Conservation (phyloP, 2,888 invertebrate genomes). For the Opisthograptis luteolata region DNA sequence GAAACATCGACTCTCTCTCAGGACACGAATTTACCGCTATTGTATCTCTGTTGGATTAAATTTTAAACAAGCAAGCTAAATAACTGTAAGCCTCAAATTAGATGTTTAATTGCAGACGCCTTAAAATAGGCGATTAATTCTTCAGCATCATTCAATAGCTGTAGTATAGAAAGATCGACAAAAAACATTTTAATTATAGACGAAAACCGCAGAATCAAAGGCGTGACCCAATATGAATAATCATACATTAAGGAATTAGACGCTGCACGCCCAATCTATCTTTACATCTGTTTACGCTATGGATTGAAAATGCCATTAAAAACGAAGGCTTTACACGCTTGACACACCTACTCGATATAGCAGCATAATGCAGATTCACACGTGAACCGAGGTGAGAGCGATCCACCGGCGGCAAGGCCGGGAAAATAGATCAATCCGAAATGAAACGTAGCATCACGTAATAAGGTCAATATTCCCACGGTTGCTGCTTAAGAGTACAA, state of each 20-base stretch:
- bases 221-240: slow-evolving; percentile 67
- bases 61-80: not conserved
- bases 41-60: slow-evolving; percentile 25
- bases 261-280: slow-evolving; percentile 73
- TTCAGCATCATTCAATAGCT: slow-evolving; percentile 7
- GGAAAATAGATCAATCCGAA: slow-evolving; percentile 63
- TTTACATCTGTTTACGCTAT: slow-evolving; percentile 59
- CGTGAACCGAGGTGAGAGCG: slow-evolving; percentile 83
- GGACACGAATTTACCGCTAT: slow-evolving; percentile 33
- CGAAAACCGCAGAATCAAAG: slow-evolving; percentile 61
- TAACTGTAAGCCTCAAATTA: not conserved
- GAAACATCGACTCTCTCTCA: slow-evolving; percentile 47
- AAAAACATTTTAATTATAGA: slow-evolving; percentile 36
- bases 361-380: slow-evolving; percentile 82
- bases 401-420: slow-evolving; percentile 82
- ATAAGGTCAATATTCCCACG: slow-evolving; percentile 75
- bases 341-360: slow-evolving; percentile 66
- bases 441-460: slow-evolving; percentile 59
- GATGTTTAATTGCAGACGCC: not conserved
- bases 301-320: slow-evolving; percentile 70
- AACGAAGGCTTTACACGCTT: slow-evolving; percentile 61
- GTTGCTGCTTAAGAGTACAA: slow-evolving; percentile 66
- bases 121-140: slow-evolving; percentile 1
- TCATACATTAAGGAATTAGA: slow-evolving; percentile 75
- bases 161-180: slow-evolving; percentile 14